These are phyloP conservation scores for Sipunculus nudus DNA, from an alignment of 2,888 invertebrate genomes.

Conservation along the genomic window DNA sequence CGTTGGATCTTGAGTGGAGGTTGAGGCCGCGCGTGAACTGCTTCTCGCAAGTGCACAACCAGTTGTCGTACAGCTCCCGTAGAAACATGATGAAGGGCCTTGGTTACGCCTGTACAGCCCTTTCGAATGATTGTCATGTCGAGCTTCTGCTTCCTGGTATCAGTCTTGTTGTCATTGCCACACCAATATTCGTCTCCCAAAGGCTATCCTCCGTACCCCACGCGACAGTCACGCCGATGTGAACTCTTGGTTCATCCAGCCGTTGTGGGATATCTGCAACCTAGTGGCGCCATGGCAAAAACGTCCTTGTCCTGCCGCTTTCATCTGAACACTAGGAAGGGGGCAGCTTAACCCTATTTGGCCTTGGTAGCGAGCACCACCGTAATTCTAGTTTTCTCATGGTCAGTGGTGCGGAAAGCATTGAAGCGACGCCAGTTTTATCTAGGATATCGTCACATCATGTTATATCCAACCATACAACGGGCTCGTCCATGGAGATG, in stretches of 20 bases:
- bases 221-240: slow-evolving; percentile 11
- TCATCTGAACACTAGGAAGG: slow-evolving; percentile 32
- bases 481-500: slow-evolving; percentile 21
- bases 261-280: slow-evolving; percentile 3
- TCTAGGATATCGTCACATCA: slow-evolving; percentile 20
- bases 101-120: slow-evolving; percentile 38
- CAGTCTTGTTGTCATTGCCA: slow-evolving; percentile 44
- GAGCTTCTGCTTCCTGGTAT: no score
- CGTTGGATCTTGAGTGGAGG: no score
- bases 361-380: slow-evolving; percentile 37
- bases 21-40: no score
- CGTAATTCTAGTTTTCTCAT: slow-evolving; percentile 41
- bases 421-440: slow-evolving; percentile 33
- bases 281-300: slow-evolving; percentile 2
- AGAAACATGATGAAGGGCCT: slow-evolving; percentile 34
- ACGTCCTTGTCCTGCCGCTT: slow-evolving; percentile 24
- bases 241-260: slow-evolving; percentile 42
- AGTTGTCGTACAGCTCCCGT: no score
- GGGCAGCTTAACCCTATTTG: slow-evolving; percentile 30
- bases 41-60: no score
- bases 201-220: slow-evolving; percentile 17
- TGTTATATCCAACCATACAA: slow-evolving; percentile 17
- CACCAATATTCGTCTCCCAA: slow-evolving; percentile 27
- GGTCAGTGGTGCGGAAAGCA: slow-evolving; percentile 40
- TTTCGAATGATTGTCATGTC: slow-evolving; percentile 38